Conservation (phyloP, 2,797 vertebrate genomes). For the Nothura maculosa region DNA sequence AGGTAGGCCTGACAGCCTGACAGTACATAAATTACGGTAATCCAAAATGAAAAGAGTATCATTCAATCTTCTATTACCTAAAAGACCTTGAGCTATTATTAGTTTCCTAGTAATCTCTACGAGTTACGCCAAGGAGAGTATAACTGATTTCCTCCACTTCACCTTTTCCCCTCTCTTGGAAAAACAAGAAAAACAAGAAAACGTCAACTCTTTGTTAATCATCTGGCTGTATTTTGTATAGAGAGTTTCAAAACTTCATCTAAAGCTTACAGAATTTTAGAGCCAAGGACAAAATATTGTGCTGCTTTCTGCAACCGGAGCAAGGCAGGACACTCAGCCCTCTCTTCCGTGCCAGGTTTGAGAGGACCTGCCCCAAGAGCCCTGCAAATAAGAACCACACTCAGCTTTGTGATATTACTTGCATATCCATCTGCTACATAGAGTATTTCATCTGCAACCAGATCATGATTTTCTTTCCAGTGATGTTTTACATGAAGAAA, state of each 20-base stretch:
- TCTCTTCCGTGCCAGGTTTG: neutral
- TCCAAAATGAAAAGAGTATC: conserved; percentile 41
- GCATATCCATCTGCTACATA: neutral
- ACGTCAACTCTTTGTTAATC: neutral
- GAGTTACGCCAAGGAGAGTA: neutral
- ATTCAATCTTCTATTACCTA: conserved; percentile 19
- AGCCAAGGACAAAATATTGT: conserved; percentile 3
- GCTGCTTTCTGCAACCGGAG: neutral
- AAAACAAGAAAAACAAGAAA: neutral
- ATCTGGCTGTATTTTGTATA: neutral
- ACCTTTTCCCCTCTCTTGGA: neutral
- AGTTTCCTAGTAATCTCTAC: neutral
- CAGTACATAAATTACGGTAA: conserved; percentile 50
- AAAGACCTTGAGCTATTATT: conserved; percentile 22
- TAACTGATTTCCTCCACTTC: neutral
- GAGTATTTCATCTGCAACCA: neutral
- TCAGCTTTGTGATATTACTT: neutral
- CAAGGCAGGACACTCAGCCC: neutral
- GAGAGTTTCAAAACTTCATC: neutral
- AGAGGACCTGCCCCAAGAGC: neutral
- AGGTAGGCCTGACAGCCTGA: conserved; percentile 42
- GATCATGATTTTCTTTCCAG: neutral
- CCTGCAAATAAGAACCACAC: neutral
- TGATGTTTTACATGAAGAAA: neutral
- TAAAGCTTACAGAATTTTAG: neutral